Percentiles rank a stretch among this genome's conserved stretches.
These are phyloP conservation scores for Platichthys flesus DNA, from an alignment of 2,113 vertebrate species.

Conservation along the genomic window DNA sequence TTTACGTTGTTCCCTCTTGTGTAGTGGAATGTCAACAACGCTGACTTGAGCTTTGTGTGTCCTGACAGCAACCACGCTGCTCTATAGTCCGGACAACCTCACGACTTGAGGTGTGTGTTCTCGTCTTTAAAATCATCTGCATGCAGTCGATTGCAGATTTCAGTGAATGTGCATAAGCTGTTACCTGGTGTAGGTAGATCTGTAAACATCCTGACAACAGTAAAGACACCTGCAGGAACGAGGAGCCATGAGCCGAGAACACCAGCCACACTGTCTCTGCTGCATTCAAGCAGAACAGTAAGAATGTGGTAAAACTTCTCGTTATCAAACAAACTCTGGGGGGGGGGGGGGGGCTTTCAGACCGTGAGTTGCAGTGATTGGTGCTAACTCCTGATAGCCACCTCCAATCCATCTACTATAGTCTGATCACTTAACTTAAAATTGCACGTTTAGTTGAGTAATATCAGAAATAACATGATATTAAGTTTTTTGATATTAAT, in stretches of 20 bases:
- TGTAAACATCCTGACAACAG: conserved; percentile 64
- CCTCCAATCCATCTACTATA: too few species aligned
- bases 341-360: too few species aligned
- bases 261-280: conserved; percentile 1
- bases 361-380: too few species aligned
- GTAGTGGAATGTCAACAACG: conserved; percentile 49
- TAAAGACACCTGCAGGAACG: conserved; percentile 27
- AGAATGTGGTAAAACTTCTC: too few species aligned
- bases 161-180: conserved; percentile 63
- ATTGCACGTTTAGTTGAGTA: too few species aligned
- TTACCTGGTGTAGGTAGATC: conserved; percentile 39
- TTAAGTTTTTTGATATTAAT: too few species aligned
- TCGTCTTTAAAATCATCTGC: neutral
- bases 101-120: neutral
- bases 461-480: too few species aligned
- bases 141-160: conserved; percentile 25
- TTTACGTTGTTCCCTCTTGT: conserved; percentile 9
- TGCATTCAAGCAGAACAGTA: conserved; percentile 30
- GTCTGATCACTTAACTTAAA: too few species aligned
- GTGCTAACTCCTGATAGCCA: too few species aligned
- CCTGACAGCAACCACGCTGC: neutral
- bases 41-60: conserved; percentile 17
- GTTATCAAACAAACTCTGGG: too few species aligned
- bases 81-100: neutral
- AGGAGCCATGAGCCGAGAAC: conserved; percentile 18